Percentiles rank a stretch among this genome's conserved stretches.
phyloP scores from a whole-genome alignment of 2,888 invertebrate species.

The Watsonalla binaria region DNA sequence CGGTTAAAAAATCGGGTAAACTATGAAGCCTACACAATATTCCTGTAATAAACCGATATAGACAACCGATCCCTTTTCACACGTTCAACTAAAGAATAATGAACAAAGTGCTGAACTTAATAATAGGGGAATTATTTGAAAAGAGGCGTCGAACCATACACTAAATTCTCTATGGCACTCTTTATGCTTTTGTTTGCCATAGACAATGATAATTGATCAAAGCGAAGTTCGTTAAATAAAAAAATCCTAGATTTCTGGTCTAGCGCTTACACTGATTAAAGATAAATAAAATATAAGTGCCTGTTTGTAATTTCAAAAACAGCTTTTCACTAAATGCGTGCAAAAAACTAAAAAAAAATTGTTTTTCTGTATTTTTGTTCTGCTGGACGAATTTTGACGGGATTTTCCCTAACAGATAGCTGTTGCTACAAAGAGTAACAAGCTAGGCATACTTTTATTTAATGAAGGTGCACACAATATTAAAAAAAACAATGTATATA shows the following conservation, averaged over 20 bases:
- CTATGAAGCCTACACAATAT: conserved; percentile 2
- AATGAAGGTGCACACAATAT: no score
- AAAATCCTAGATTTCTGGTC: neutral
- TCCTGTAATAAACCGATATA: neutral
- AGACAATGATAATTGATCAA: neutral
- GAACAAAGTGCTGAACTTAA: neutral
- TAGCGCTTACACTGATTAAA: neutral
- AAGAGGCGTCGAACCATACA: conserved; percentile 36
- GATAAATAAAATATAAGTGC: neutral
- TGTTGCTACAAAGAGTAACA: no score
- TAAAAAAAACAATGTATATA: no score
- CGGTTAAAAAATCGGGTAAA: no score
- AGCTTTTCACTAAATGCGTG: no score
- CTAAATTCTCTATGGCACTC: conserved; percentile 31
- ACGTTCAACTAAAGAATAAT: neutral
- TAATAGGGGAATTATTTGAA: neutral
- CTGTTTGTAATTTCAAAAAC: no score
- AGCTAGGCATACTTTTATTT: no score
- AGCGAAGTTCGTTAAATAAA: neutral
- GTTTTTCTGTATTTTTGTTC: no score
- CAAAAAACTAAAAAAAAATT: no score
- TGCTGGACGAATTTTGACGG: no score
- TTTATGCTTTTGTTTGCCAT: conserved; percentile 24
- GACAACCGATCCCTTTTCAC: neutral
- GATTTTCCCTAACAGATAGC: no score